A percentile compares a stretch with the other conserved stretches of the same genome.
phyloP scores from a whole-genome alignment of 2,797 vertebrate species.

The Pangasius larnaudii region DNA sequence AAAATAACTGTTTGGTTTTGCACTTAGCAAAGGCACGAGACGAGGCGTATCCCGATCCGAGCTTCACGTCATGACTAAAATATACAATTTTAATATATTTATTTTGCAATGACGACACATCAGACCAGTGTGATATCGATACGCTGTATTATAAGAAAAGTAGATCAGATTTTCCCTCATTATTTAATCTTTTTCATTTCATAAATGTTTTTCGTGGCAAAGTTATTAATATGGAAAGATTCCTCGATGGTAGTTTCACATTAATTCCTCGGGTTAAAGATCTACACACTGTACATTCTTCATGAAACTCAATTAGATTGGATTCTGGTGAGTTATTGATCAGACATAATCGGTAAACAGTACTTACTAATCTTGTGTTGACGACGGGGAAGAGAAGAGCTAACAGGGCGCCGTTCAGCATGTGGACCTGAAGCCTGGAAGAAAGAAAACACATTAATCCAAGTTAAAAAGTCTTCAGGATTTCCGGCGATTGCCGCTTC shows the following conservation, averaged over 20 bases:
- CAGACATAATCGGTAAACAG: not conserved
- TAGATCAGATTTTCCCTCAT: not conserved
- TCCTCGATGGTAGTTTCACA: not conserved
- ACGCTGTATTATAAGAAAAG: not conserved
- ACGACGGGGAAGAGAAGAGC: constrained; percentile 95
- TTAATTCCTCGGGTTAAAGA: not conserved
- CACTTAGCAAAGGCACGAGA: too few relatives aligned
- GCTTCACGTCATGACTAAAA: too few relatives aligned
- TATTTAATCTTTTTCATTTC: too few relatives aligned
- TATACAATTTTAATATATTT: too few relatives aligned
- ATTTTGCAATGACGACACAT: too few relatives aligned
- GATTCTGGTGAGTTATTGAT: too few relatives aligned
- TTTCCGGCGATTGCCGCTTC: too few relatives aligned
- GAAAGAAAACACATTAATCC: constrained; percentile 1
- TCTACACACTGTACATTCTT: not conserved
- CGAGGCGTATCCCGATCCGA: too few relatives aligned
- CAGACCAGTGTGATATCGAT: not conserved
- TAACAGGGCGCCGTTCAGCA: constrained; percentile 94
- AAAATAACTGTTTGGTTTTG: not conserved
- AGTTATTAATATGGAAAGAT: not conserved
- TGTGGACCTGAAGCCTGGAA: constrained; percentile 93
- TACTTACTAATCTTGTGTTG: constrained; percentile 95
- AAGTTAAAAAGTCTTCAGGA: not conserved
- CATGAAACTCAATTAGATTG: not conserved
- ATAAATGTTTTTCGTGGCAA: not conserved